A percentile compares a stretch with the other conserved stretches of the same genome.
phyloP scores from a whole-genome alignment of 2,797 vertebrate species.

The Manis pentadactyla region DNA sequence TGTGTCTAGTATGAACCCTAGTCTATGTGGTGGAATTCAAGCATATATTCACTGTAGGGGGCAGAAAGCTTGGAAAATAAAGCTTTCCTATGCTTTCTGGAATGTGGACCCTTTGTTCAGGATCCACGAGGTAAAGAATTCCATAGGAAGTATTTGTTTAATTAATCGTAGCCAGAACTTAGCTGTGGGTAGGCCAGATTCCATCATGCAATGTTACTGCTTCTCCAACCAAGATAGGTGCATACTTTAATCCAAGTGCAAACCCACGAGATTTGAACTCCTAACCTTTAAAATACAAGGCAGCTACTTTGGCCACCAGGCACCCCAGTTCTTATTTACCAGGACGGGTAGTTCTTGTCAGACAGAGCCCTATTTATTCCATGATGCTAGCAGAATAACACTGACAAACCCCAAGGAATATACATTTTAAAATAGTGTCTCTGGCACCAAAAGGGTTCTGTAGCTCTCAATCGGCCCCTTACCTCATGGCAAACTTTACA shows the following conservation, averaged over 20 bases:
- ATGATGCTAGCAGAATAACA: not conserved
- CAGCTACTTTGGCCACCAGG: slow-evolving; percentile 18
- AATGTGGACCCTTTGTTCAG: slow-evolving; percentile 42
- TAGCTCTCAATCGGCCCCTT: slow-evolving; percentile 49
- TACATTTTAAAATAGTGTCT: slow-evolving; percentile 57
- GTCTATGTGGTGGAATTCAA: slow-evolving; percentile 15
- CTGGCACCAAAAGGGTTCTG: slow-evolving; percentile 9
- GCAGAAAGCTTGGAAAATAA: slow-evolving; percentile 39
- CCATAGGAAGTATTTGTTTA: slow-evolving; percentile 70
- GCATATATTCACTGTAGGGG: not conserved
- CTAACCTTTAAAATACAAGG: slow-evolving; percentile 65
- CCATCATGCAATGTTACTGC: not conserved
- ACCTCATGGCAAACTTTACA: slow-evolving; percentile 31
- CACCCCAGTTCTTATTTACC: slow-evolving; percentile 36
- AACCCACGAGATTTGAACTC: slow-evolving; percentile 71
- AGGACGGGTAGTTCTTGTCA: slow-evolving; percentile 43
- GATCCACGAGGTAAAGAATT: slow-evolving; percentile 44
- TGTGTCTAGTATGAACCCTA: not conserved
- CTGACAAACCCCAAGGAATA: slow-evolving; percentile 49
- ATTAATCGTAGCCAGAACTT: slow-evolving; percentile 45
- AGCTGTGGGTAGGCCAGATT: slow-evolving; percentile 35
- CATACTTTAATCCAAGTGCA: slow-evolving; percentile 32
- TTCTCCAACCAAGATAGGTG: slow-evolving; percentile 9
- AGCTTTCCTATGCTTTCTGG: slow-evolving; percentile 12
- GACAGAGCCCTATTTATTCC: slow-evolving; percentile 62